A percentile compares a stretch with the other conserved stretches of the same genome.
Conservation (phyloP, 2,888 invertebrate genomes). For the Thereva unica region DNA sequence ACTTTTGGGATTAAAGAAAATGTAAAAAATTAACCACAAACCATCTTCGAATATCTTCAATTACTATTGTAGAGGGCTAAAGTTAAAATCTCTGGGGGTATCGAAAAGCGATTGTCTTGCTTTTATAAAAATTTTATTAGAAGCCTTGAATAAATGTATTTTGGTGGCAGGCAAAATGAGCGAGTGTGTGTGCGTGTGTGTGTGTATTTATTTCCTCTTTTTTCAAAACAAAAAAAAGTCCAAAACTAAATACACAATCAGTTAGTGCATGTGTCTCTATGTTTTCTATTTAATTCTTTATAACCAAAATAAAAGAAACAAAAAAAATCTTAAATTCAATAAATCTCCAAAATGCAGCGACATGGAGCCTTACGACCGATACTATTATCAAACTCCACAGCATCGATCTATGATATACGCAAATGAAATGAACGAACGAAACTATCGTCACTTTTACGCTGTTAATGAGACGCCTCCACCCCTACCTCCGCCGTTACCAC, state of each 20-base stretch:
- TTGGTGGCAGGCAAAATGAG: conserved; percentile 44
- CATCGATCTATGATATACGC: conserved; percentile 35
- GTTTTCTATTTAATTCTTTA: conserved; percentile 10
- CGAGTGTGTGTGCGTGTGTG: conserved; percentile 42
- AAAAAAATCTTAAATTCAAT: conserved; percentile 18
- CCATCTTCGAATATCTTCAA: too few species aligned
- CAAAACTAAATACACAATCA: conserved; percentile 23
- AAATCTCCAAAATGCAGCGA: conserved; percentile 48
- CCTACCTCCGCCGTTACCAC: conserved; percentile 50
- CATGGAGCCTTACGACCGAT: conserved; percentile 56
- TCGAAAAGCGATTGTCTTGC: neutral
- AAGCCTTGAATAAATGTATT: conserved; percentile 34
- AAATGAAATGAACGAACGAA: conserved; percentile 37
- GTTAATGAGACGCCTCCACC: conserved; percentile 33
- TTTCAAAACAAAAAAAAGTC: conserved; percentile 2
- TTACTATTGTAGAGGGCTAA: too few species aligned
- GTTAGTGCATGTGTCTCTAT: conserved; percentile 41
- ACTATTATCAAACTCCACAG: conserved; percentile 46
- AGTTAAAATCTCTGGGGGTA: too few species aligned
- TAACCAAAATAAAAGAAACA: conserved; percentile 22
- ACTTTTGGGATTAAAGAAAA: too few species aligned
- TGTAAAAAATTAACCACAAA: too few species aligned
- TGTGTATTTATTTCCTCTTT: conserved; percentile 8
- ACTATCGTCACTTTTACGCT: conserved; percentile 40
- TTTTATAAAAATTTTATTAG: conserved; percentile 17